Base-by-base conservation (phyloP, 2,113 vertebrate species). In the Gallinago media region DNA sequence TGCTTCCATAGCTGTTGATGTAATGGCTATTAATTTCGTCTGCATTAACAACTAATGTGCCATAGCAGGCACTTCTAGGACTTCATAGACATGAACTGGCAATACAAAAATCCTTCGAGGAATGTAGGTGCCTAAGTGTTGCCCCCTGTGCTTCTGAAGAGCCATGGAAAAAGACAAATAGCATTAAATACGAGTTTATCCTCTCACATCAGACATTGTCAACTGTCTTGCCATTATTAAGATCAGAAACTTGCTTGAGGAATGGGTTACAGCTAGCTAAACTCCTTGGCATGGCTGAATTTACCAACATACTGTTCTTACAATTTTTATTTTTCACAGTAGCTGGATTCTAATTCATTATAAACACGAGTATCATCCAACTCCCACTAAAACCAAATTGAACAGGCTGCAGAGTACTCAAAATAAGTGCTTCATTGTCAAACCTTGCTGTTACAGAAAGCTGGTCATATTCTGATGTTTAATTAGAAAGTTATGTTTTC, bases 21-120 rank as follows among this genome's bases (percentile, higher is more conserved):
- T 89, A 85, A 96, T 40, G 49, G 29, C 54, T 83, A 81, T 50
- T 88, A 67, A 93, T 85, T 92, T 83, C 18, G 67, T 58, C 67
- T 89, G 32, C 61, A 59, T 76, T 82, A 91, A 63, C 89, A 77
- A 15, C 56, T 75, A 25, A 7, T 52, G 52, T n/a, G 62, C 84
- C 78, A 85, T 5, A 72, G 58, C 31, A 85, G 49, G 71, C 38
- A 59, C 19, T 49, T 68, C 55, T 19, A 94, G 75, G 46, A 61
- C 68, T 93, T 74, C 55, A 65, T 3, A 75, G 36, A 15, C 54
- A 36, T 2, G 23, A 82, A 17, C 23, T 72, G 38, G 67, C 32
- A 85, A 85, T 4, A 76, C 22, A 44, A 38, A 34, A 68, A n/a
- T 29, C 46, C 26, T 88, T 92, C 67, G 29, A 89, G 50, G 80